Conservation (phyloP, 2,888 invertebrate species). For the Sussaba pulchella region DNA sequence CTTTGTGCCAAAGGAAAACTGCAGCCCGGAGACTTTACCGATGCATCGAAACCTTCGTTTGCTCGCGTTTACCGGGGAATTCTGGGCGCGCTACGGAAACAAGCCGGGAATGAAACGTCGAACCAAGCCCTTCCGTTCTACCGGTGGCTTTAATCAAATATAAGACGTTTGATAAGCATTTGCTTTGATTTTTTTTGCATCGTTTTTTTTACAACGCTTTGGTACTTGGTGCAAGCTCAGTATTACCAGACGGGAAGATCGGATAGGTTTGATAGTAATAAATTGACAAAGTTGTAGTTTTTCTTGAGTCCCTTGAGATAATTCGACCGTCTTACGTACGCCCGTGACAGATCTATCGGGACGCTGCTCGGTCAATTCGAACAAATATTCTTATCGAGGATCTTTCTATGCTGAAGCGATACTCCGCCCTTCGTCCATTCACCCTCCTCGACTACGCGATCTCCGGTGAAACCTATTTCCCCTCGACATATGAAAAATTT, state of each 20-base stretch:
- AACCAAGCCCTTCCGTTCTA: neutral
- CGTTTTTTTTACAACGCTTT: neutral
- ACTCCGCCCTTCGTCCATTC: neutral
- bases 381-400: neutral
- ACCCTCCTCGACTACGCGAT: neutral
- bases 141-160: slow-evolving; percentile 1
- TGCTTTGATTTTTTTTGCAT: neutral
- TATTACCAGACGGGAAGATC: too few relatives aligned
- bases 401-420: neutral
- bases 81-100: slow-evolving; percentile 27
- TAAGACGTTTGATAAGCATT: neutral
- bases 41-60: slow-evolving; percentile 49
- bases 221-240: too few relatives aligned
- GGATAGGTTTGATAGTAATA: too few relatives aligned
- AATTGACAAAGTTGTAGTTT: slow-evolving; percentile 16
- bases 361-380: neutral
- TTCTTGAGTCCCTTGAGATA: neutral
- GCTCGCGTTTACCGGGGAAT: slow-evolving; percentile 3
- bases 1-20: slow-evolving; percentile 41
- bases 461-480: neutral
- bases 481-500: neutral
- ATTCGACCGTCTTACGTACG: neutral
- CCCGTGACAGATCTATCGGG: neutral
- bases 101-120: slow-evolving; percentile 34
- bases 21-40: slow-evolving; percentile 10